Evolutionary conservation across 1,140 invertebrate species (phyloP), one percentile per base, ranked within the genome.

Genomic region (Muscidifurax raptorellus): DNA sequence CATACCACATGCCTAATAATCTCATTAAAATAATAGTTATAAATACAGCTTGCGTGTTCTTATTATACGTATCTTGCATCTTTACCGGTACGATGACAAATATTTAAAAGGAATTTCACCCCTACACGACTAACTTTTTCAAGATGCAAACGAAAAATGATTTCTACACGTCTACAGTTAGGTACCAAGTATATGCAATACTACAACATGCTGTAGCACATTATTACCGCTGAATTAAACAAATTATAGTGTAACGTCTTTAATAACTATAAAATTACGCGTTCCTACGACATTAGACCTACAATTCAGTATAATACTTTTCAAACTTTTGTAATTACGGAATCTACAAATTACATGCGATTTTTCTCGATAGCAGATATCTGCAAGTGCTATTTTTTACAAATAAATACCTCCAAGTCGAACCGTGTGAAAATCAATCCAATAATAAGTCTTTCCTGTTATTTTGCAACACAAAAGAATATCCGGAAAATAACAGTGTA

Each of bases 1-100:
- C 2, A 25, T 85, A 86, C 88, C 87, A 88, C 88, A 90, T 88
- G 7, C 89, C 89, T 44, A 88, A 81, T 40, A 87, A 13, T 83
- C 71, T 83, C 88, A 90, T 90, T 67, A 88, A 89, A 86, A 89
- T 86, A 27, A 84, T 86, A 18, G 84, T 87, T 52, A 88, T 67
- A 87, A 66, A 86, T 66, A 84, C 84, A 0, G 84, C 83, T 15
- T 13, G 13, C 9, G 18, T 75, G 27, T 40, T 25, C 47, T 75
- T 75, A 7, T 7, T 32, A 13, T 28, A 15, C 36, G 36, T 40
- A 40, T 40, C 9, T 40, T 1, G 7, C 36, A 40, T 40, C n/a
- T n/a, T n/a, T n/a, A n/a, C n/a, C n/a, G n/a, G n/a, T n/a, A 10
- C 6, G 6, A 9, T 40, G 36, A 40, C 36, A 40, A 40, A 40